phyloP scores from a whole-genome alignment of 2,888 invertebrate genomes.

The Phalera bucephala region DNA sequence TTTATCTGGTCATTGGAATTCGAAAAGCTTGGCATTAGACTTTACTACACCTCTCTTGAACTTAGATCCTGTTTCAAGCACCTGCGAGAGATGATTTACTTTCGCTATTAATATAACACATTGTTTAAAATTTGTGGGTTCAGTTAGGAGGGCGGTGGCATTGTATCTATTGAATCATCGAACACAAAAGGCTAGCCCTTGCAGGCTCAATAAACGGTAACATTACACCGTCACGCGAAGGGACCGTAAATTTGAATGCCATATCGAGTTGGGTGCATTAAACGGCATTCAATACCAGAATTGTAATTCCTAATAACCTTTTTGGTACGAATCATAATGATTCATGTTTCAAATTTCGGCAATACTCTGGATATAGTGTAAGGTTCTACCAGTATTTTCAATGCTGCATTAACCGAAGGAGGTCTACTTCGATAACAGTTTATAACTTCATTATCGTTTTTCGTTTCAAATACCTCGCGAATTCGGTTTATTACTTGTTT shows the following conservation, averaged over 20 bases:
- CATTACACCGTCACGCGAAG: constrained; percentile 57
- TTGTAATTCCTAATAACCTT: constrained; percentile 17
- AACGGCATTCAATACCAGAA: constrained; percentile 22
- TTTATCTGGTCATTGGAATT: constrained; percentile 30
- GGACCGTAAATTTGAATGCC: constrained; percentile 39
- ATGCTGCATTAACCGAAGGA: constrained; percentile 8
- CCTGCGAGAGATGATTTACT: constrained; percentile 31
- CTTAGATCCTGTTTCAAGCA: constrained; percentile 7
- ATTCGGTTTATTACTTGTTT: constrained; percentile 2
- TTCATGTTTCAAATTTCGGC: constrained; percentile 3
- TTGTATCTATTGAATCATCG: constrained; percentile 54
- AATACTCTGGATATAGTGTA: neutral
- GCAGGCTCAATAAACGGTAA: constrained; percentile 52
- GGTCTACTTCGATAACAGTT: too few species aligned
- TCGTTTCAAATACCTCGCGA: constrained; percentile 3
- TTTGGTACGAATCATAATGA: constrained; percentile 4
- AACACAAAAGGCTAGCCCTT: constrained; percentile 56
- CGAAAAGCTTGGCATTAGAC: constrained; percentile 7
- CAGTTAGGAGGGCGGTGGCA: constrained; percentile 51
- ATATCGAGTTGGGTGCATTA: constrained; percentile 18
- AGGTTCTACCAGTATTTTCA: constrained; percentile 6
- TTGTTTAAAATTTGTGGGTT: constrained; percentile 61
- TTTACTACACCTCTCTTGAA: neutral
- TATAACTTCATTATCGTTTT: constrained; percentile 17
- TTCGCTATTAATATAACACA: constrained; percentile 42